Evolutionary conservation across 2,888 invertebrate species (phyloP).

Genomic region (Acanthosepion pharaonis): DNA sequence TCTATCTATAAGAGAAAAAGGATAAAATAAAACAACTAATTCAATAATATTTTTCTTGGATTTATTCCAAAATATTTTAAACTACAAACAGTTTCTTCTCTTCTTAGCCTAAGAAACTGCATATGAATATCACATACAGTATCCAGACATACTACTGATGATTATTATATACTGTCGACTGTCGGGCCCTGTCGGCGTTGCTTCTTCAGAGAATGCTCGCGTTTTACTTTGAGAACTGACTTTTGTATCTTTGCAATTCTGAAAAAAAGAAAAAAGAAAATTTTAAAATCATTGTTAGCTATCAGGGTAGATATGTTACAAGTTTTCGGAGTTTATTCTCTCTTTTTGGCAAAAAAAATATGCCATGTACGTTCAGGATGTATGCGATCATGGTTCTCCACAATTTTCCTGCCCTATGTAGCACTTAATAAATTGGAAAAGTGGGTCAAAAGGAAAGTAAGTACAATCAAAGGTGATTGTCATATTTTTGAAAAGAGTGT

Average conservation of each 20-base stretch:
- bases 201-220: slow-evolving; percentile 62
- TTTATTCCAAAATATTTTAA: background rate
- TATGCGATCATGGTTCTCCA: too few species aligned
- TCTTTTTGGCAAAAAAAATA: too few species aligned
- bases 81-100: too few species aligned
- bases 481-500: too few species aligned
- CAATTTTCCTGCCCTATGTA: too few species aligned
- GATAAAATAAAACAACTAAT: background rate
- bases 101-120: background rate
- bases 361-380: too few species aligned
- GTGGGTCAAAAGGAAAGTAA: too few species aligned
- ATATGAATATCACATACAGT: background rate
- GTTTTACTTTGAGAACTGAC: slow-evolving; percentile 60
- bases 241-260: slow-evolving; percentile 64
- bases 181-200: slow-evolving; percentile 50
- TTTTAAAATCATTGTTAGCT: background rate
- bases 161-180: background rate
- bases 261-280: slow-evolving; percentile 52
- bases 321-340: too few species aligned
- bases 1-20: too few species aligned
- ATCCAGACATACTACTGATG: background rate
- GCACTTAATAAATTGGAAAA: too few species aligned
- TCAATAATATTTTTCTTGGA: background rate
- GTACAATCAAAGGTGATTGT: too few species aligned
- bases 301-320: too few species aligned